A percentile compares a stretch with the other conserved stretches of the same genome.
phyloP scores from a whole-genome alignment of 2,888 invertebrate genomes.

The Hemicrepidius hirtus region DNA sequence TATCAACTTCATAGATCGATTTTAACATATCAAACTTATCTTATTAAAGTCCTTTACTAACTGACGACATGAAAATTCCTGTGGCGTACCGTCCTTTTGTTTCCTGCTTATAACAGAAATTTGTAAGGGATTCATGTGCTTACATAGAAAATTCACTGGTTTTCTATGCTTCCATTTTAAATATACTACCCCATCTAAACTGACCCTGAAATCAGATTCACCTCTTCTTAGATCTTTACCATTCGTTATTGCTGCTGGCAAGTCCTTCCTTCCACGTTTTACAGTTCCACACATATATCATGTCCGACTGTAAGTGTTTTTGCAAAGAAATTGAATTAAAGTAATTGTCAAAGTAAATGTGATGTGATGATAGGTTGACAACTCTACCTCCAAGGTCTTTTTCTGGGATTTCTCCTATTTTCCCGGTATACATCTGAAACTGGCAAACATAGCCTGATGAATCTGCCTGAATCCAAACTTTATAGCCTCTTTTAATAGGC shows the following conservation, averaged over 20 bases:
- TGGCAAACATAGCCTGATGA: too few species aligned
- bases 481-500: too few species aligned
- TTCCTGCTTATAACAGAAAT: background rate
- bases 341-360: too few species aligned
- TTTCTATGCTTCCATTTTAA: conserved; percentile 15
- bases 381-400: too few species aligned
- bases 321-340: too few species aligned
- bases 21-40: conserved; percentile 55
- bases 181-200: conserved; percentile 24
- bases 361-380: too few species aligned
- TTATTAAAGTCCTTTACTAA: conserved; percentile 50
- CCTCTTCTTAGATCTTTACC: background rate
- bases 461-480: too few species aligned
- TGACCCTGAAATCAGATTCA: conserved; percentile 21
- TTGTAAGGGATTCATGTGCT: conserved; percentile 2
- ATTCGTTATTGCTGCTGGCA: background rate
- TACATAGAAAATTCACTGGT: conserved; percentile 10
- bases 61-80: conserved; percentile 47
- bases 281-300: background rate
- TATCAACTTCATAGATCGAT: conserved; percentile 49
- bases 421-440: too few species aligned
- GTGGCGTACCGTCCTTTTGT: conserved; percentile 4
- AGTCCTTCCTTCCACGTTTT: background rate
- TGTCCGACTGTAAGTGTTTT: too few species aligned
- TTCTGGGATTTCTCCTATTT: too few species aligned